Percentiles rank a stretch among this genome's conserved stretches.
These are phyloP conservation scores for Epsilonema sp. DNA, from an alignment of 2,888 invertebrate genomes.

Conservation along the genomic window DNA sequence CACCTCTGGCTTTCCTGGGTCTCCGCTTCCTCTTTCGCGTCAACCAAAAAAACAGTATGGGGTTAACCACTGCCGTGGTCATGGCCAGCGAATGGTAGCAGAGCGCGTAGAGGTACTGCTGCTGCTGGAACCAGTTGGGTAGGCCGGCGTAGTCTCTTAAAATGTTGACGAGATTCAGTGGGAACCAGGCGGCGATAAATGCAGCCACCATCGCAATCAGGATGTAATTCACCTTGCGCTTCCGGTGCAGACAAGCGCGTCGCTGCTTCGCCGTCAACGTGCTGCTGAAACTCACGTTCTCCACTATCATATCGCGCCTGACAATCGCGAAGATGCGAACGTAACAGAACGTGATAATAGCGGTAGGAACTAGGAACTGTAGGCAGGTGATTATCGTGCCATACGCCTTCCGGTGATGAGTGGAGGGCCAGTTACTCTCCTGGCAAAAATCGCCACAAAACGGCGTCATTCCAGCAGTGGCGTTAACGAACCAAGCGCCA, in stretches of 20 bases:
- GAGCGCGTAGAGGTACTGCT: constrained; percentile 24
- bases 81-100: constrained; percentile 25
- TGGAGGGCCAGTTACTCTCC: constrained; percentile 54
- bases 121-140: too few relatives aligned
- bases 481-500: constrained; percentile 38
- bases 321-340: constrained; percentile 39
- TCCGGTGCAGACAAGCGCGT: constrained; percentile 40
- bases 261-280: not conserved
- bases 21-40: constrained; percentile 20
- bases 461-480: constrained; percentile 9
- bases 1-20: too few relatives aligned
- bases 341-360: constrained; percentile 29
- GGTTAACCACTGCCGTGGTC: constrained; percentile 24
- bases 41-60: constrained; percentile 26
- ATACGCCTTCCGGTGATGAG: constrained; percentile 52
- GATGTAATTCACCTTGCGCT: constrained; percentile 79
- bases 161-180: constrained; percentile 23
- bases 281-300: constrained; percentile 1
- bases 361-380: not conserved
- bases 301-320: constrained; percentile 3
- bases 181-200: constrained; percentile 25
- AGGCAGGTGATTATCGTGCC: constrained; percentile 42
- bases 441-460: constrained; percentile 36
- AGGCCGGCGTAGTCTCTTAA: constrained; percentile 21
- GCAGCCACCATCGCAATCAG: constrained; percentile 70